phyloP scores from a whole-genome alignment of 2,797 vertebrate species.

The Channallabes apus region DNA sequence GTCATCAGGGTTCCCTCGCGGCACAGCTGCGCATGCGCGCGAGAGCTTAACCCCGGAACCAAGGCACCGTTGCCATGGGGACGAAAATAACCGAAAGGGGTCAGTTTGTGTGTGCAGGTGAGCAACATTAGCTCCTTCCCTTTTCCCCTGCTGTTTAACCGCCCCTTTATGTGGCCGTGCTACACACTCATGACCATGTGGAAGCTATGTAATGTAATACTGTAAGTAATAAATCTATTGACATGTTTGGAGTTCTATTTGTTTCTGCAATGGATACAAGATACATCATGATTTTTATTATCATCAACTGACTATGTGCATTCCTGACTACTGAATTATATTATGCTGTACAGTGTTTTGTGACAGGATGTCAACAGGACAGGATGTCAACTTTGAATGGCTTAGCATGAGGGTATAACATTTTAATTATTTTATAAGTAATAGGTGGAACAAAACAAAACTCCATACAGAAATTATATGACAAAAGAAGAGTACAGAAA shows the following conservation, averaged over 20 bases:
- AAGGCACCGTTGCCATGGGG: too few relatives aligned
- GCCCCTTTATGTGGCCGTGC: too few relatives aligned
- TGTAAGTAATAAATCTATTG: background rate
- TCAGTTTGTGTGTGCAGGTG: too few relatives aligned
- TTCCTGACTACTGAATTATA: background rate
- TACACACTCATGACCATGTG: too few relatives aligned
- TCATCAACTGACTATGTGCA: background rate
- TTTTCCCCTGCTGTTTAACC: too few relatives aligned
- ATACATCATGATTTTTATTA: too few relatives aligned
- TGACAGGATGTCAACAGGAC: background rate
- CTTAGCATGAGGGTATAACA: background rate
- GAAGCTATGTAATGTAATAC: too few relatives aligned
- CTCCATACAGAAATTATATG: background rate
- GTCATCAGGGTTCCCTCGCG: too few relatives aligned
- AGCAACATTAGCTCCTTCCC: too few relatives aligned
- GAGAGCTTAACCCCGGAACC: too few relatives aligned
- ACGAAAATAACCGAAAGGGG: too few relatives aligned
- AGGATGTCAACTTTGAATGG: constrained; percentile 1
- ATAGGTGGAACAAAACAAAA: constrained; percentile 1
- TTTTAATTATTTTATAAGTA: background rate
- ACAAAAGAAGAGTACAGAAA: background rate
- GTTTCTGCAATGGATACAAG: background rate
- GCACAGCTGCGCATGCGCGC: too few relatives aligned
- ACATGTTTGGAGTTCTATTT: background rate
- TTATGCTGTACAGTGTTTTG: background rate